Percentiles rank a stretch among this genome's conserved stretches.
Evolutionary conservation across 2,888 invertebrate genomes (phyloP).

Genomic region (Fabriciana adippe): DNA sequence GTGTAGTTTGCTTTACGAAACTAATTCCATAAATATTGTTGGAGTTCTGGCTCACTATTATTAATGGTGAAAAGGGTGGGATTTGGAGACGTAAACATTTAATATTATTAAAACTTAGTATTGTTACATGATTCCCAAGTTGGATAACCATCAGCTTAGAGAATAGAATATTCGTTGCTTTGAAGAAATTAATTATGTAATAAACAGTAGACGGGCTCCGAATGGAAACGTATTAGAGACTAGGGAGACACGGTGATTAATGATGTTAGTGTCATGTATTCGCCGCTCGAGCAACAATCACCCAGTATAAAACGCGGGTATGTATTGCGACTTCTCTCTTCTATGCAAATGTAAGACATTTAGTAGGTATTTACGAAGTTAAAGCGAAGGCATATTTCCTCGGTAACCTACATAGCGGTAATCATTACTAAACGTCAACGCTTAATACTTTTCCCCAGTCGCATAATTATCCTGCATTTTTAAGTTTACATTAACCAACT

Average conservation of each 20-base stretch:
- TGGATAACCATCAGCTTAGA: slow-evolving; percentile 58
- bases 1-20: slow-evolving; percentile 50
- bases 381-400: slow-evolving; percentile 54
- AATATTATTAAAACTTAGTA: slow-evolving; percentile 76
- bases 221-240: slow-evolving; percentile 79
- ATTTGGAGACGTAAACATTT: slow-evolving; percentile 71
- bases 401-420: slow-evolving; percentile 66
- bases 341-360: slow-evolving; percentile 74
- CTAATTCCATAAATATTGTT: slow-evolving; percentile 68
- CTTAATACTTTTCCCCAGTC: slow-evolving; percentile 21
- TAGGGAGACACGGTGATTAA: slow-evolving; percentile 79
- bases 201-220: slow-evolving; percentile 73
- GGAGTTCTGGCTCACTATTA: slow-evolving; percentile 60
- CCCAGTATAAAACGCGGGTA: slow-evolving; percentile 41
- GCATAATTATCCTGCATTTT: slow-evolving; percentile 27
- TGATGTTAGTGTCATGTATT: slow-evolving; percentile 62
- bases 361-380: slow-evolving; percentile 58
- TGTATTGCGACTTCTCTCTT: slow-evolving; percentile 54
- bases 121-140: slow-evolving; percentile 61
- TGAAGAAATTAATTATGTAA: slow-evolving; percentile 78
- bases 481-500: slow-evolving; percentile 17
- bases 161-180: slow-evolving; percentile 62
- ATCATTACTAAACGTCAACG: slow-evolving; percentile 57
- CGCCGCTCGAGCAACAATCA: slow-evolving; percentile 46
- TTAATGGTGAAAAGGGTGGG: slow-evolving; percentile 66